Percentiles rank a stretch among this genome's conserved stretches.
phyloP scores from a whole-genome alignment of 1,140 invertebrate species.

The Heliconius nattereri region DNA sequence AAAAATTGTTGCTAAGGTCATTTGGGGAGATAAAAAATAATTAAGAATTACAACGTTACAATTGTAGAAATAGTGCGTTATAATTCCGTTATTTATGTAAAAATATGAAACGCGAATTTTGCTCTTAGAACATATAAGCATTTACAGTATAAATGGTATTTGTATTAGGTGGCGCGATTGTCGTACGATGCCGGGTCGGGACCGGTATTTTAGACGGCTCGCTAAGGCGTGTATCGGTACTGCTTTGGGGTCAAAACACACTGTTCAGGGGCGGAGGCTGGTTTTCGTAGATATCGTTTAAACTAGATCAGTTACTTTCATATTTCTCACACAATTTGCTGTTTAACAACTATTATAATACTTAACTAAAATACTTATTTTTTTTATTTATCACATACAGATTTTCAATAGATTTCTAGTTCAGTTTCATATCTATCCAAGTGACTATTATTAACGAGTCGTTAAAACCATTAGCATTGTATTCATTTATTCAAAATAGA shows the following conservation, averaged over 20 bases:
- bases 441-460: background rate
- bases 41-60: background rate
- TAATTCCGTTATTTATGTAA: slow-evolving; percentile 26
- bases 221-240: slow-evolving; percentile 32
- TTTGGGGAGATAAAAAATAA: slow-evolving; percentile 2
- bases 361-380: background rate
- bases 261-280: slow-evolving; percentile 49
- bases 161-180: slow-evolving; percentile 57
- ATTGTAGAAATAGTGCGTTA: background rate
- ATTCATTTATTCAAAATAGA: background rate
- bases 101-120: slow-evolving; percentile 20
- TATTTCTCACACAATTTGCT: slow-evolving; percentile 38
- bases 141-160: slow-evolving; percentile 34
- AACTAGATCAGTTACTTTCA: slow-evolving; percentile 48
- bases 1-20: slow-evolving; percentile 12
- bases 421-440: background rate
- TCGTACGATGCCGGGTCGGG: slow-evolving; percentile 55
- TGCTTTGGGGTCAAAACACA: slow-evolving; percentile 45
- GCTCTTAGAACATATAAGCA: background rate
- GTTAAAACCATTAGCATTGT: background rate
- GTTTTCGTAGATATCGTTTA: slow-evolving; percentile 45
- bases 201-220: slow-evolving; percentile 55
- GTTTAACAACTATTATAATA: background rate
- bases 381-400: background rate
- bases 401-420: background rate